Conservation (phyloP, 2,797 vertebrate species). For the Pseudochirops cupreus region DNA sequence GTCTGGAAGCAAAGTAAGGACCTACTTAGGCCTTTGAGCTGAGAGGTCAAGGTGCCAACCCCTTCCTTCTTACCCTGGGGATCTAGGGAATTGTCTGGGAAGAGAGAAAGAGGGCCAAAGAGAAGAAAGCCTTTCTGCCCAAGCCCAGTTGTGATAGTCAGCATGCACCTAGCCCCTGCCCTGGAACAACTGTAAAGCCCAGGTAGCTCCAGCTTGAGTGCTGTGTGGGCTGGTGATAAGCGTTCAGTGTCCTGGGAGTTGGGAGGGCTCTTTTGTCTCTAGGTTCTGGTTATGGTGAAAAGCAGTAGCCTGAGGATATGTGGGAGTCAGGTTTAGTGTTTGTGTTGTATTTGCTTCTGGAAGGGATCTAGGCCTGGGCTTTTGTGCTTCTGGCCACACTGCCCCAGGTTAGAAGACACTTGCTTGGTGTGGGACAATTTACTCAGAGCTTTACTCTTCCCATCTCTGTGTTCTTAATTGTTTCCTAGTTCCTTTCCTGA, state of each 20-base stretch:
- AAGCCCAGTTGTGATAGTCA: neutral
- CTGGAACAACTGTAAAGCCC: neutral
- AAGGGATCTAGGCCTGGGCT: neutral
- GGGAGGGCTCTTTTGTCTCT: neutral
- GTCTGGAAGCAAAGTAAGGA: neutral
- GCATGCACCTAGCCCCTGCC: neutral
- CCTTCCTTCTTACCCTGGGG: neutral
- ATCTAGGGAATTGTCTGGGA: slow-evolving; percentile 10
- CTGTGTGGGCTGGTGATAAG: neutral
- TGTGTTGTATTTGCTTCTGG: neutral
- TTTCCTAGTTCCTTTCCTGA: neutral
- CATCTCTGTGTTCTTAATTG: neutral
- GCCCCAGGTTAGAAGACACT: neutral
- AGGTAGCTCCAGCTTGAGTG: neutral
- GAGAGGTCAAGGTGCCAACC: neutral
- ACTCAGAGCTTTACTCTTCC: neutral
- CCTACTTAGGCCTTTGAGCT: neutral
- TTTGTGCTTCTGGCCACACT: neutral
- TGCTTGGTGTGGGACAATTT: neutral
- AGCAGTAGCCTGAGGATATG: neutral
- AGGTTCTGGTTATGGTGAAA: neutral
- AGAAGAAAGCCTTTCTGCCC: neutral
- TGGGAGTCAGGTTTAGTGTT: neutral
- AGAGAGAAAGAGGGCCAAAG: slow-evolving; percentile 21
- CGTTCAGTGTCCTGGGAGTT: neutral